phyloP scores from a whole-genome alignment of 1,140 invertebrate species.

The Ips typographus region DNA sequence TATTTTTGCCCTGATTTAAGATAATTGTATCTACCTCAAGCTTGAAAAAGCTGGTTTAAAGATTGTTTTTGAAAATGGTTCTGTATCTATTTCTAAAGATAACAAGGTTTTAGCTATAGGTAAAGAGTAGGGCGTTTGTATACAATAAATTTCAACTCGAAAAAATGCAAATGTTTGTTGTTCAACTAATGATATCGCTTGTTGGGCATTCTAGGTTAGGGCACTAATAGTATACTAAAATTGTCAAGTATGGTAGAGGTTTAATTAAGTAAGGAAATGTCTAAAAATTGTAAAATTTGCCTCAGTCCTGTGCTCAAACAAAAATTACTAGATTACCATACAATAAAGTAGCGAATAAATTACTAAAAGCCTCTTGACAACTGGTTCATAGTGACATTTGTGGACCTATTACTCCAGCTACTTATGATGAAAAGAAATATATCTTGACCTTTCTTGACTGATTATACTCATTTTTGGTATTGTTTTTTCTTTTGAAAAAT shows the following conservation, averaged over 20 bases:
- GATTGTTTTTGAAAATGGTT: too few species aligned
- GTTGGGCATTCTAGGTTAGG: not conserved
- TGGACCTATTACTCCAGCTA: not conserved
- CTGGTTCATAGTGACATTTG: constrained; percentile 2
- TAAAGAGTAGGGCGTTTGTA: too few species aligned
- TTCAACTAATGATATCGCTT: not conserved
- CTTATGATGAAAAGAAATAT: not conserved
- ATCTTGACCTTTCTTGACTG: not conserved
- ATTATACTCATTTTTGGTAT: not conserved
- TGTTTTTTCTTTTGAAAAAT: not conserved
- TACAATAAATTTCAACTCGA: too few species aligned
- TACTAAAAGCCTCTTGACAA: not conserved
- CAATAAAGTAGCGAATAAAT: not conserved
- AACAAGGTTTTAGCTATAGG: too few species aligned
- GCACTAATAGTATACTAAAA: not conserved
- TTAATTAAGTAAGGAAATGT: not conserved
- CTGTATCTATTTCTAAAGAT: too few species aligned
- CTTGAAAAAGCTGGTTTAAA: too few species aligned
- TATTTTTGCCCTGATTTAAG: too few species aligned
- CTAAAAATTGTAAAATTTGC: not conserved
- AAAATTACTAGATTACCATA: not conserved
- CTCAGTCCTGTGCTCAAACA: not conserved
- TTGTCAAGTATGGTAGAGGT: constrained; percentile 1
- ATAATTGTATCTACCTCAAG: too few species aligned
- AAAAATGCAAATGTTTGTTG: not conserved